Base-by-base conservation (phyloP, 2,797 vertebrate genomes). In the Malurus leucopterus region DNA sequence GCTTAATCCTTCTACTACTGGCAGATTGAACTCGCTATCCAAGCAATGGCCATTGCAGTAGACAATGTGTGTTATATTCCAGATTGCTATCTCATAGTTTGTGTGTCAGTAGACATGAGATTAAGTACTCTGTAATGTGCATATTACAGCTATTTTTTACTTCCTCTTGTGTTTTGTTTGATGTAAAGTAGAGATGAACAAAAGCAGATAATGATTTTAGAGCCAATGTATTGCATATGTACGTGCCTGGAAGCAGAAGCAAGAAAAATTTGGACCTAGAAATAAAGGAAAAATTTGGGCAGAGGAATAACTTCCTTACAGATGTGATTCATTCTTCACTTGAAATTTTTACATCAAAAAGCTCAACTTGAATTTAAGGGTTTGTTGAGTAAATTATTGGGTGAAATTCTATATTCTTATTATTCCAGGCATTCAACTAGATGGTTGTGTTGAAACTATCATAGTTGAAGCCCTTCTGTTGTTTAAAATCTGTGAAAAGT, bases 91-190 rank as follows among this genome's bases (percentile, higher is more conserved):
- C 94, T 90, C 3, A 0, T 47, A 84, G 81, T 84, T 65, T 70
- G 64, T 75, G 51, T 46, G 57, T 71, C 55, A 61, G 70, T 88
- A 78, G 84, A 78, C 51, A 18, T 74, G 72, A 86, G 91, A 94
- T 92, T 91, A 92, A 93, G 78, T 17, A 80, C 86, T 94, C 82
- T 88, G 74, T 80, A 80, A 86, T 89, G 76, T 91, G 78, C 65
- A 9, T 83, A 90, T 94, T 95, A 88, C 90, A 85, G 84, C 71
- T 78, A 29, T 90, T 90, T 85, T 93, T 91, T 84, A 79, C 95
- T 95, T 96, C 80, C 94, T 87, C 54, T 77, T 70, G 23, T 79
- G 72, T 90, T 91, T 93, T 88, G 74, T 90, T 94, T 91, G 84
- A 93, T 85, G 65, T 90, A 63, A 95, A 94, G 50, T 73, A 67